Evolutionary conservation across 2,797 vertebrate genomes (phyloP).

Genomic region (Sparidentex hasta): DNA sequence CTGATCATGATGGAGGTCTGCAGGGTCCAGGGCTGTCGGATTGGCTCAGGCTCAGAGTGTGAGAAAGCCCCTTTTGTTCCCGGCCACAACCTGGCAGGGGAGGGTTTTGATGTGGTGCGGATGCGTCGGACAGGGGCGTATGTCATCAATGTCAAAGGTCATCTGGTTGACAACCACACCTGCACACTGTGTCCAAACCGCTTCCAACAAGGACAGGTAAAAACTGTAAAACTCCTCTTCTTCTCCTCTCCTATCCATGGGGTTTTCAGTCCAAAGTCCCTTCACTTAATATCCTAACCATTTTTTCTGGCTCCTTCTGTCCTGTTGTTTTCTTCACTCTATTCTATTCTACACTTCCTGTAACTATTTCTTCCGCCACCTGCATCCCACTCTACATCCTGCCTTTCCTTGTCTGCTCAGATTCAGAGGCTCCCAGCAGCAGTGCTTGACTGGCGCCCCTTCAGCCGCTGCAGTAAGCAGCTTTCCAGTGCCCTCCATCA

Average conservation of each 20-base stretch:
- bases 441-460: conserved; percentile 86
- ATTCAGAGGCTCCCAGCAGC: conserved; percentile 82
- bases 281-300: not conserved
- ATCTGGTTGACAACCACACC: conserved; percentile 75
- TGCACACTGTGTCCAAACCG: conserved; percentile 85
- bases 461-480: conserved; percentile 86
- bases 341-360: not conserved
- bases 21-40: conserved; percentile 64
- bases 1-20: conserved; percentile 43
- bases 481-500: conserved; percentile 86
- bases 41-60: conserved; percentile 81
- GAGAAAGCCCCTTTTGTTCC: conserved; percentile 85
- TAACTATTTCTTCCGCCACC: not conserved
- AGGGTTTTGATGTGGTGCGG: conserved; percentile 90
- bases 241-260: not conserved
- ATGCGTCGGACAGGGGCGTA: conserved; percentile 87
- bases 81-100: conserved; percentile 88
- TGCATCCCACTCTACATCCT: conserved; percentile 25
- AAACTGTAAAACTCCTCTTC: not conserved
- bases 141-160: conserved; percentile 85
- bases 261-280: not conserved
- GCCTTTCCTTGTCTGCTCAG: conserved; percentile 49
- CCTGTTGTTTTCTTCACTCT: not conserved
- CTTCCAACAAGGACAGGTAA: conserved; percentile 81
- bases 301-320: not conserved